These are phyloP conservation scores for Brachypterus glaber DNA, from an alignment of 2,888 invertebrate genomes.

Conservation along the genomic window DNA sequence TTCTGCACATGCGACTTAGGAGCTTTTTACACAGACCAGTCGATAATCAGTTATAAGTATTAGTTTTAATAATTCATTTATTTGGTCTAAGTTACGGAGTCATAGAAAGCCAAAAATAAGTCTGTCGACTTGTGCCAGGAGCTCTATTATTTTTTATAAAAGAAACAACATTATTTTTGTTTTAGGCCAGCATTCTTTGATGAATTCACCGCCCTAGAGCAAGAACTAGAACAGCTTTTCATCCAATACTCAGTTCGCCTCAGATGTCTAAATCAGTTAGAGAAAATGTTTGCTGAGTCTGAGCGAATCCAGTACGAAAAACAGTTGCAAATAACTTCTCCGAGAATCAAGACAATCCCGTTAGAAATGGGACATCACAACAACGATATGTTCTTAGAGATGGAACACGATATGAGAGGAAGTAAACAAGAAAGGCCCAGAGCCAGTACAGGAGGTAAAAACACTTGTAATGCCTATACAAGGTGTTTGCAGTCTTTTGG, in stretches of 20 bases:
- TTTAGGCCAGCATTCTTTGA: slow-evolving; percentile 88
- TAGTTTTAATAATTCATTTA: too few species aligned
- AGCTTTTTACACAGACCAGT: too few species aligned
- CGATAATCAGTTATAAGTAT: too few species aligned
- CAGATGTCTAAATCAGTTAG: slow-evolving; percentile 80
- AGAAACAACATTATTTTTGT: slow-evolving; percentile 1
- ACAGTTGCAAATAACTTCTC: slow-evolving; percentile 52
- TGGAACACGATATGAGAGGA: slow-evolving; percentile 25
- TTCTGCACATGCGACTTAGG: too few species aligned
- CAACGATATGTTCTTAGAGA: slow-evolving; percentile 27
- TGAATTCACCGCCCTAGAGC: slow-evolving; percentile 84
- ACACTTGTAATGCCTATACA: too few species aligned
- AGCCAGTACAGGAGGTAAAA: slow-evolving; percentile 51
- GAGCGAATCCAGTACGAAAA: slow-evolving; percentile 71
- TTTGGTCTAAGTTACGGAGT: too few species aligned
- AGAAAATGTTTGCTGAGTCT: slow-evolving; percentile 74
- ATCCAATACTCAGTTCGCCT: slow-evolving; percentile 80
- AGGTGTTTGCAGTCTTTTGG: too few species aligned
- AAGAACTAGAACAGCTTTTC: slow-evolving; percentile 74
- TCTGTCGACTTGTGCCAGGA: too few species aligned
- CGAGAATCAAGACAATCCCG: slow-evolving; percentile 48
- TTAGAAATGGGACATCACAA: slow-evolving; percentile 27
- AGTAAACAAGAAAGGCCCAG: slow-evolving; percentile 42
- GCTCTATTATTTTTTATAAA: neutral
- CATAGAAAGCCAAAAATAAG: too few species aligned